Evolutionary conservation across 2,888 invertebrate genomes (phyloP).

Genomic region (Ormyrus labotus): DNA sequence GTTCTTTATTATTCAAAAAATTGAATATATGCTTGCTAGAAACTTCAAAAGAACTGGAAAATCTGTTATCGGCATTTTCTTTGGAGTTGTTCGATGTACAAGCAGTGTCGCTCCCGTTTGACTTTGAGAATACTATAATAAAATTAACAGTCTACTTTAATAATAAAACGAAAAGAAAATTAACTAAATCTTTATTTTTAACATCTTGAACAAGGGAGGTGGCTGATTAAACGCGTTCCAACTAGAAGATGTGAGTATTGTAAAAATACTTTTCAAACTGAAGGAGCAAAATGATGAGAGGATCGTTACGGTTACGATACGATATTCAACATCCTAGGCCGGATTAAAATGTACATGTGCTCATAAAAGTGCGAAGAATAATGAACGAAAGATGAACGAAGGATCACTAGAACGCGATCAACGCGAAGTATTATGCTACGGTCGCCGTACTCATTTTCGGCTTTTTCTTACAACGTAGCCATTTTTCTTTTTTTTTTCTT

Average conservation of each 20-base stretch:
- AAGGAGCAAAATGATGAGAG: conserved; percentile 24
- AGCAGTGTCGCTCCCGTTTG: conserved; percentile 23
- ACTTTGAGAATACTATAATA: background rate
- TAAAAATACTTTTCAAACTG: conserved; percentile 34
- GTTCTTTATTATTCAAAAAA: conserved; percentile 6
- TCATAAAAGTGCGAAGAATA: conserved; percentile 6
- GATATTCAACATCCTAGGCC: conserved; percentile 44
- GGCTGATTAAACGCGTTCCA: background rate
- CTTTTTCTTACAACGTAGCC: conserved; percentile 32
- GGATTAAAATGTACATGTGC: conserved; percentile 26
- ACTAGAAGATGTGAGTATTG: conserved; percentile 46
- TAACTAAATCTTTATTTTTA: conserved; percentile 30
- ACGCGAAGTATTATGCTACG: conserved; percentile 47
- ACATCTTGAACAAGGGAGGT: conserved; percentile 14
- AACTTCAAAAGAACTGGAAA: conserved; percentile 13
- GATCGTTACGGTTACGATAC: conserved; percentile 7
- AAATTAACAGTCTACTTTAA: conserved; percentile 4
- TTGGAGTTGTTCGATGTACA: conserved; percentile 18
- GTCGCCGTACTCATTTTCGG: conserved; percentile 31
- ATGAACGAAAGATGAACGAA: conserved; percentile 43
- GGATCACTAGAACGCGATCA: conserved; percentile 72
- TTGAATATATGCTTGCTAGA: conserved; percentile 22
- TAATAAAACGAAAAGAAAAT: conserved; percentile 36
- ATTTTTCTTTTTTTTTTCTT: conserved; percentile 18
- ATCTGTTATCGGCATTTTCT: conserved; percentile 31